Base-by-base conservation (phyloP, 2,113 vertebrate species). In the Thalassarche chlororhynchos region DNA sequence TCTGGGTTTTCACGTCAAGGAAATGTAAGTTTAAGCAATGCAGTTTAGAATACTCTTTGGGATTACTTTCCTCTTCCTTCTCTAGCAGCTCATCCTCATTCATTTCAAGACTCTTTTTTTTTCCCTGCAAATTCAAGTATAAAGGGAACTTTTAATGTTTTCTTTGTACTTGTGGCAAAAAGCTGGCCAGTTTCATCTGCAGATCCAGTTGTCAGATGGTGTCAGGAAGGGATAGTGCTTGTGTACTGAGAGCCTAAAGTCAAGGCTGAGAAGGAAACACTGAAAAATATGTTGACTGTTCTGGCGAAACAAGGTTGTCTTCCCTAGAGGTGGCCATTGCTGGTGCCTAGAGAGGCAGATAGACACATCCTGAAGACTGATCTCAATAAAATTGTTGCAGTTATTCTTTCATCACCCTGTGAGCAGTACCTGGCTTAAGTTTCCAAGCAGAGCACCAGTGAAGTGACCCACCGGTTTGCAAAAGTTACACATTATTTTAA, bases 1-100 rank as follows among this genome's bases (percentile, higher is more conserved):
- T 68, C 65, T 97, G 29, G 17, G 28, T 94, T 98, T 96, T 97
- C 68, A 46, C 87, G 74, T 96, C 88, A 96, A 97, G 87, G 89
- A 96, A 97, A 83, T 95, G 49, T 80, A 76, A 93, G 89, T 97
- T 97, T 95, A 95, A 95, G 87, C 82, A 97, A n/a, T 89, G 57
- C 12, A 40, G 20, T 94, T 87, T 87, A 51, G 32, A 72, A 94
- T 72, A 23, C 80, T 95, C 79, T 82, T 93, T 68, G 87, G 75
- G 55, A 90, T 75, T 84, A 74, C 92, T 58, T 94, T 84, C 38
- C 9, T 61, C 16, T 94, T 93, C 49, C 46, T 92, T 84, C 42
- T 84, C 12, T 71, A 70, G 17, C 34, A 70, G 21, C 14, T 90
- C 24, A 44, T 84, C 69, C 29, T 72, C 40, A 20, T 76, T 87